phyloP scores from a whole-genome alignment of 2,888 invertebrate genomes.

The Heterodera filipjevi region DNA sequence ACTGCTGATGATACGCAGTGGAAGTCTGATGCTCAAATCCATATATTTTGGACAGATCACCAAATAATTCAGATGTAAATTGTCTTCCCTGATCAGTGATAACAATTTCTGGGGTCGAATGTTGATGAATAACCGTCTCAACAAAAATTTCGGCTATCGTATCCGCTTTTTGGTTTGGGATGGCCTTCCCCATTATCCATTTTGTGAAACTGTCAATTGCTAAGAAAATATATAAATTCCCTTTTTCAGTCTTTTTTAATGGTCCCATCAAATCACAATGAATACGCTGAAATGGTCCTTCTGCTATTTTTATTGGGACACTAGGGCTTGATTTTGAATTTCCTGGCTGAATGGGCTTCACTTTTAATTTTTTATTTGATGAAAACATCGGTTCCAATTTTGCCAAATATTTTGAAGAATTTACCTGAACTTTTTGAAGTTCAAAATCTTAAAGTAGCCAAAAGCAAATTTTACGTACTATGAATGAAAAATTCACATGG shows the following conservation, averaged over 20 bases:
- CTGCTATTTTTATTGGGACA: neutral
- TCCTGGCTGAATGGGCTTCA: neutral
- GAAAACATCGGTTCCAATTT: too few relatives aligned
- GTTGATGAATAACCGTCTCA: neutral
- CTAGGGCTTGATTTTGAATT: neutral
- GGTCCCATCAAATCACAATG: neutral
- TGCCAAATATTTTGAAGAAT: too few relatives aligned
- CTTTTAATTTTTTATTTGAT: too few relatives aligned
- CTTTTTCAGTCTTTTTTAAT: neutral
- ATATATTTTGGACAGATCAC: neutral
- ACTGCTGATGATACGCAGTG: neutral
- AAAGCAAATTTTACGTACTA: too few relatives aligned
- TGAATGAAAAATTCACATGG: too few relatives aligned
- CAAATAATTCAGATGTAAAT: neutral
- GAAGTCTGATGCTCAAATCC: neutral
- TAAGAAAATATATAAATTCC: conserved; percentile 9
- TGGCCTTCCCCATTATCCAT: conserved; percentile 7
- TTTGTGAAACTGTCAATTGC: conserved; percentile 11
- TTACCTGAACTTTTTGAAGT: too few relatives aligned
- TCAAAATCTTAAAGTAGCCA: too few relatives aligned
- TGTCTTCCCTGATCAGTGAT: conserved; percentile 9
- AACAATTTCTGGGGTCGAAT: neutral
- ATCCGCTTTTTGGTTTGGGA: neutral
- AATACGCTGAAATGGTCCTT: neutral
- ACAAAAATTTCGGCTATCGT: neutral